phyloP scores from a whole-genome alignment of 2,113 vertebrate species.

The Mystacornis crossleyi region DNA sequence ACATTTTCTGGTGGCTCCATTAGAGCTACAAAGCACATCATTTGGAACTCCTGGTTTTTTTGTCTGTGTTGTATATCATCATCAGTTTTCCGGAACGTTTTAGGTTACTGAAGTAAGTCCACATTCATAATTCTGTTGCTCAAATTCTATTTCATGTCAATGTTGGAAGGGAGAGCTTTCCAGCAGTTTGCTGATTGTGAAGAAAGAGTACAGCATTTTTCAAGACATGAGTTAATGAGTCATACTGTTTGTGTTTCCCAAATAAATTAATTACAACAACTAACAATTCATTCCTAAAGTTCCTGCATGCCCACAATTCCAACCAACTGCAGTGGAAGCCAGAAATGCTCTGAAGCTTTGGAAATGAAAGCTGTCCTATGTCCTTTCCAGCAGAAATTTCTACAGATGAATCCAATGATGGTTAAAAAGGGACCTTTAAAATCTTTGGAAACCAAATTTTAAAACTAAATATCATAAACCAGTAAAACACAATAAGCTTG shows the following conservation, averaged over 20 bases:
- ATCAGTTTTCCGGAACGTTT: not conserved
- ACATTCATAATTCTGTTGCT: not conserved
- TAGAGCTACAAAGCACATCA: not conserved
- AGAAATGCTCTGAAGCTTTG: conserved; percentile 4
- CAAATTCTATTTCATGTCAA: not conserved
- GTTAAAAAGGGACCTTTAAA: not conserved
- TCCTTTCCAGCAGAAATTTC: not conserved
- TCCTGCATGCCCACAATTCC: conserved; percentile 44
- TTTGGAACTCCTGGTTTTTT: not conserved
- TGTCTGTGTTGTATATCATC: not conserved
- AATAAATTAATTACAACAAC: conserved; percentile 64
- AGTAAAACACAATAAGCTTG: not conserved
- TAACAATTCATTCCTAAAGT: conserved; percentile 64
- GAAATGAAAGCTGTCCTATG: not conserved
- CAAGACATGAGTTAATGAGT: conserved; percentile 43
- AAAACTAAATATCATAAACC: not conserved
- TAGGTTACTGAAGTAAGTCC: not conserved
- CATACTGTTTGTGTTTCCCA: conserved; percentile 59
- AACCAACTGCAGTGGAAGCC: not conserved
- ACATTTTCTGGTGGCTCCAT: not conserved
- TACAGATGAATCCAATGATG: not conserved
- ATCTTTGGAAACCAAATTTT: not conserved
- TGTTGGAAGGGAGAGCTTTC: not conserved
- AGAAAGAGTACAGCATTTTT: conserved; percentile 1
- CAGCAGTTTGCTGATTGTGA: not conserved